Evolutionary conservation across 2,888 invertebrate genomes (phyloP).

Genomic region (Dasypogon diadema): DNA sequence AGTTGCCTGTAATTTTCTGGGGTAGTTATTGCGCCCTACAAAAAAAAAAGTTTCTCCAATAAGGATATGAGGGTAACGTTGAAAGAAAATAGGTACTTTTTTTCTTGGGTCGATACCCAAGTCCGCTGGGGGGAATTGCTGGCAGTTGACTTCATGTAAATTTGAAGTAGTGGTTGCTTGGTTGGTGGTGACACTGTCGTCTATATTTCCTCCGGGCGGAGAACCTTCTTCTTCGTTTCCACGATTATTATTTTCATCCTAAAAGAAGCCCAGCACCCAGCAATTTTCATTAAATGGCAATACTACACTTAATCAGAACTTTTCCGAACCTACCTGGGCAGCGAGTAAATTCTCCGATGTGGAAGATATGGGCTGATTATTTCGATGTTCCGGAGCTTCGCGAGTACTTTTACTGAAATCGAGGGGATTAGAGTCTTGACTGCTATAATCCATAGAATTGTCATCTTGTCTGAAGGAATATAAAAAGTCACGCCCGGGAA

Average conservation of each 20-base stretch:
- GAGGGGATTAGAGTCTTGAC: slow-evolving; percentile 68
- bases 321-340: slow-evolving; percentile 20
- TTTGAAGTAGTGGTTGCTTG: slow-evolving; percentile 53
- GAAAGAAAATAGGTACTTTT: background rate
- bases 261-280: no score
- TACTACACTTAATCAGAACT: background rate
- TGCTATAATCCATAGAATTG: slow-evolving; percentile 65
- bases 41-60: no score
- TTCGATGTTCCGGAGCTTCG: slow-evolving; percentile 49
- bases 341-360: slow-evolving; percentile 41
- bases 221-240: slow-evolving; percentile 59
- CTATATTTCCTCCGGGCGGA: slow-evolving; percentile 47
- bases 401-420: slow-evolving; percentile 69
- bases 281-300: no score
- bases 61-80: no score
- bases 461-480: slow-evolving; percentile 61
- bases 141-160: slow-evolving; percentile 49
- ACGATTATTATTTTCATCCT: slow-evolving; percentile 67
- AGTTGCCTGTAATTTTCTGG: slow-evolving; percentile 64
- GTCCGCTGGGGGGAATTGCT: slow-evolving; percentile 17
- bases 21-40: slow-evolving; percentile 27
- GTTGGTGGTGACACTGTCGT: slow-evolving; percentile 54
- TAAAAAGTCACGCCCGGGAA: no score
- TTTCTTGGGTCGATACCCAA: slow-evolving; percentile 13
- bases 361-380: slow-evolving; percentile 55